phyloP scores from a whole-genome alignment of 2,113 vertebrate species.

The Cyanoderma ruficeps region DNA sequence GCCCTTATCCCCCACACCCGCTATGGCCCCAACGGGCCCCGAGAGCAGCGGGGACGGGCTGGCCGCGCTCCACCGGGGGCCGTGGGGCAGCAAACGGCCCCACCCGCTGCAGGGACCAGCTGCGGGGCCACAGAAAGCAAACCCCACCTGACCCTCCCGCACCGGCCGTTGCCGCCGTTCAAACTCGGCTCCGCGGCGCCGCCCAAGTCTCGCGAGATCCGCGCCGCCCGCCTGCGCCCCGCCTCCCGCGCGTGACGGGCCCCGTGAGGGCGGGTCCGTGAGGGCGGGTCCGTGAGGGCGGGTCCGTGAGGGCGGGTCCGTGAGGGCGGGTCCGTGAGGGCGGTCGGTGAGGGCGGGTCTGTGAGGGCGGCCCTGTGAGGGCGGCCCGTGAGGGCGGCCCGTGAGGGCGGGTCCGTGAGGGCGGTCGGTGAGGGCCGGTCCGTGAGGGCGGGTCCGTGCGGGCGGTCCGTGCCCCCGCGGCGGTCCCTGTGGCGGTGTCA shows the following conservation, averaged over 20 bases:
- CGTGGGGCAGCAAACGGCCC: fast-evolving
- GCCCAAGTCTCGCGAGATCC: not conserved
- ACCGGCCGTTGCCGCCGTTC: not conserved
- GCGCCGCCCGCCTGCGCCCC: no score
- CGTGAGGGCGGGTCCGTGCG: no score
- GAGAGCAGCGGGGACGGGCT: not conserved
- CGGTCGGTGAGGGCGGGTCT: no score
- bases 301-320: no score
- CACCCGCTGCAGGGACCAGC: not conserved
- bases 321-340: no score
- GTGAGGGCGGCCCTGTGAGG: no score
- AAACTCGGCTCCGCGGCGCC: not conserved
- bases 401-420: no score
- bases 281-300: not conserved
- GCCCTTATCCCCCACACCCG: not conserved
- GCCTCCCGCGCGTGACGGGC: not conserved
- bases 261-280: not conserved
- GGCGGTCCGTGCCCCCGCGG: fast-evolving
- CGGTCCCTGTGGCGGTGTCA: fast-evolving
- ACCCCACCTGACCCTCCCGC: fast-evolving
- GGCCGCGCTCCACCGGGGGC: not conserved
- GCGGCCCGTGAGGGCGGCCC: no score
- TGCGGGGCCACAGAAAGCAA: no score
- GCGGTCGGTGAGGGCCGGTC: no score
- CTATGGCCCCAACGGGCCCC: not conserved